These are phyloP conservation scores for Podarcis lilfordi DNA, from an alignment of 2,797 vertebrate genomes.

Conservation along the genomic window DNA sequence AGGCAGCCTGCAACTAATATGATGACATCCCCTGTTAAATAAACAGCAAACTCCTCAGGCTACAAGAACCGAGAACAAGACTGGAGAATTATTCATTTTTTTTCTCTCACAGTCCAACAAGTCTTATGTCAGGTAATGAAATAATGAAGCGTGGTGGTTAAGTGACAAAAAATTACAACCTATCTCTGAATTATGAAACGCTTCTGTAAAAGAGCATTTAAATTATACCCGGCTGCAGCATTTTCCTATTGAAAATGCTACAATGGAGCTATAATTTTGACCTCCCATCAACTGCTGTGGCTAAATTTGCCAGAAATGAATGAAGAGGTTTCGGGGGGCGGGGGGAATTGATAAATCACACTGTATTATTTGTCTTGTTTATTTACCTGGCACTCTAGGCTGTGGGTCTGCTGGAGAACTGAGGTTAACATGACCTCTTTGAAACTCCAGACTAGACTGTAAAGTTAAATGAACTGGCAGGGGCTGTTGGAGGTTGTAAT, in stretches of 20 bases:
- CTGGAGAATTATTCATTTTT: constrained; percentile 21
- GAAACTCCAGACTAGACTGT: too few species aligned
- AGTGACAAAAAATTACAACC: constrained; percentile 62
- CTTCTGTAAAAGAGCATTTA: constrained; percentile 52
- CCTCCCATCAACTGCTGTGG: constrained; percentile 57
- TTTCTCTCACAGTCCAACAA: not conserved
- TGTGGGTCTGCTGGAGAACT: constrained; percentile 33
- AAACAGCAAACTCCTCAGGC: not conserved
- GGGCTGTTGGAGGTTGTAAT: too few species aligned
- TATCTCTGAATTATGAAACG: constrained; percentile 55
- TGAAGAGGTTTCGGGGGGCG: not conserved
- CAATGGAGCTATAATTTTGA: constrained; percentile 66
- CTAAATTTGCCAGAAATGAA: constrained; percentile 20
- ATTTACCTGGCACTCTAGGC: constrained; percentile 44
- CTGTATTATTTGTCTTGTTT: constrained; percentile 24
- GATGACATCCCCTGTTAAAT: accelerated
- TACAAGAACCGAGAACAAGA: not conserved
- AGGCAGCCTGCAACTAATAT: not conserved
- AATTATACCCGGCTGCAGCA: constrained; percentile 59
- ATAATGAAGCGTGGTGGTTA: constrained; percentile 48
- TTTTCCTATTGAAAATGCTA: constrained; percentile 64
- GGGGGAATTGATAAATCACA: not conserved
- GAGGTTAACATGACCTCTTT: not conserved
- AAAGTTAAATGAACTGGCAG: too few species aligned
- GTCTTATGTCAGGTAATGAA: constrained; percentile 13